phyloP scores from a whole-genome alignment of 1,140 invertebrate species.

The Drosophila suzukii region DNA sequence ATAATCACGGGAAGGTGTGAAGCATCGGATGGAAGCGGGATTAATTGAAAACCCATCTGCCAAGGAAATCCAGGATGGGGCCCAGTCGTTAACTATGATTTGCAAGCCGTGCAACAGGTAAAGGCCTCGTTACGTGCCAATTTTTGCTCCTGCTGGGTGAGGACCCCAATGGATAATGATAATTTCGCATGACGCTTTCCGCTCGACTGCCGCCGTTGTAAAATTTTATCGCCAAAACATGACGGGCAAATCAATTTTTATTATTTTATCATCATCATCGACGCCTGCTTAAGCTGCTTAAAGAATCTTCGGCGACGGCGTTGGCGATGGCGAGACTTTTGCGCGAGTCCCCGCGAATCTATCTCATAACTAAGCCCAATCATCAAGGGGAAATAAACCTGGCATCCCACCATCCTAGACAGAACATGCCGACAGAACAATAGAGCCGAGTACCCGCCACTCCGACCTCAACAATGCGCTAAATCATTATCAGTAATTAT shows the following conservation, averaged over 20 bases:
- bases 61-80: conserved; percentile 3
- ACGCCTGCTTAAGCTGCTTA: conserved; percentile 31
- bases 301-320: conserved; percentile 11
- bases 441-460: conserved; percentile 39
- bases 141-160: conserved; percentile 28
- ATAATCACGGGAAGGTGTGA: conserved; percentile 55
- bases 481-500: conserved; percentile 81
- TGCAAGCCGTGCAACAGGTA: conserved; percentile 52
- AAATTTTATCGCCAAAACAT: conserved; percentile 77
- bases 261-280: conserved; percentile 73
- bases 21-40: conserved; percentile 40
- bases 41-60: conserved; percentile 70
- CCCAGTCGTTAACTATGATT: conserved; percentile 71
- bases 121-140: conserved; percentile 41
- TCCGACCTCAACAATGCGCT: conserved; percentile 64
- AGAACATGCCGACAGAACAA: conserved; percentile 47
- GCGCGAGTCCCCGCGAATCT: conserved; percentile 39
- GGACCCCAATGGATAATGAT: conserved; percentile 58
- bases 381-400: conserved; percentile 15
- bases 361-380: conserved; percentile 65
- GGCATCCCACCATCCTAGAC: conserved; percentile 17
- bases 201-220: conserved; percentile 35
- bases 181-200: conserved; percentile 70
- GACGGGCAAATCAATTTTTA: conserved; percentile 77
- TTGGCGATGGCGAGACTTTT: conserved; percentile 1